phyloP scores from a whole-genome alignment of 92 coral and sea anemone genomes.

The Diadumene lineata region DNA sequence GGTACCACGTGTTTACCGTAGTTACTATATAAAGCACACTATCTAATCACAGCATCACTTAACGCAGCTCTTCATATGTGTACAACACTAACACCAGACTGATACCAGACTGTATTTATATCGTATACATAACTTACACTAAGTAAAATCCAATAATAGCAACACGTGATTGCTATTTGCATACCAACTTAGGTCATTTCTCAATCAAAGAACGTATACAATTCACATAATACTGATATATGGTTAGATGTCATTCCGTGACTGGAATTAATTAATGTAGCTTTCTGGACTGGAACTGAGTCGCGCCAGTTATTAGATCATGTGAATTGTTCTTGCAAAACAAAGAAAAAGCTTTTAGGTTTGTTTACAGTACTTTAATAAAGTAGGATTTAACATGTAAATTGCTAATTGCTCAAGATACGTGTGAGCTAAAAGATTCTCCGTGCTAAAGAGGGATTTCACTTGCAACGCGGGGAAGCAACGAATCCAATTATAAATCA shows the following conservation, averaged over 20 bases:
- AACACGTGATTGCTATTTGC: no score
- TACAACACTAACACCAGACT: neutral
- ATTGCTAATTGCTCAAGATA: neutral
- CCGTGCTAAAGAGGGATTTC: no score
- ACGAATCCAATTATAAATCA: neutral
- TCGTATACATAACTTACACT: no score
- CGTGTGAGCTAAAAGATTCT: no score
- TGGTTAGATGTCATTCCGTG: neutral
- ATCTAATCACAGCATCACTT: neutral
- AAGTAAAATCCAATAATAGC: neutral
- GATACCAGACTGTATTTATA: neutral
- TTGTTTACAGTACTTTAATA: neutral
- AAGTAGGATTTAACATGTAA: neutral
- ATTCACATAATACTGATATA: no score
- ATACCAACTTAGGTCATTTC: neutral
- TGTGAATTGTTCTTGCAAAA: neutral
- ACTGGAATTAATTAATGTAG: neutral
- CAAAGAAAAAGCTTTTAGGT: slow-evolving; percentile 1
- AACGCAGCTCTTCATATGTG: neutral
- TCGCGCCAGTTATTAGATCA: neutral
- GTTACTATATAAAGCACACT: neutral
- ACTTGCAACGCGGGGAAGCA: neutral
- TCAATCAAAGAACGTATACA: no score
- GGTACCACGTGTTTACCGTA: no score
- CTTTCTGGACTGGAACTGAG: neutral